Evolutionary conservation across 2,888 invertebrate genomes (phyloP), one percentile per base, ranked within the genome.

Genomic region (Zonitis immaculata): DNA sequence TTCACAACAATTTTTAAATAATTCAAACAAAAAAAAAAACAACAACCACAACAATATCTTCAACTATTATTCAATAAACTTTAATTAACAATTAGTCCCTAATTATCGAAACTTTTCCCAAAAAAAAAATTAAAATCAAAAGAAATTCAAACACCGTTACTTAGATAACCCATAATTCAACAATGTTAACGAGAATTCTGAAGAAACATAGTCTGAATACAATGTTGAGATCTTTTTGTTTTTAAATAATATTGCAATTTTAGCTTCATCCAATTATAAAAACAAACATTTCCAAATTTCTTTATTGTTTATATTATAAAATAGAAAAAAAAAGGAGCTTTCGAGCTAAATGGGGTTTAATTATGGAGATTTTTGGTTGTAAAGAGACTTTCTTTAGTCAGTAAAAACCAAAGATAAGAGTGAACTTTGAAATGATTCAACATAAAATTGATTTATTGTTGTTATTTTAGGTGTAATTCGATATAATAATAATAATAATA

Each of bases 231-330:
- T 22, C 3, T 22, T 22, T 22, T 3, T 3, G 22, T 39, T 39
- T 39, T n/a, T 6, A 18, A n/a, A 18, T 18, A 20, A 20, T 39
- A 16, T 39, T 39, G 18, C 39, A 39, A 39, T 39, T 18, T 39
- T 39, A 39, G 20, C n/a, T 44, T 52, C 48, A 52, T 42, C 45
- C 47, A 48, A 44, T 42, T 52, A 48, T 44, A 52, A 52, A 39
- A 18, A 39, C 39, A 39, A 39, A 39, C 39, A 39, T 39, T 39
- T 18, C n/a, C 39, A 20, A 20, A 39, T 18, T 20, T 39, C 39
- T 20, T n/a, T 18, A 16, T n/a, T 39, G 39, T 39, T 39, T 39
- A 39, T 39, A 20, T 11, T 39, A n/a, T 6, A 9, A 16, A 16
- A 35, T 35, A 20, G 14, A 39, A 20, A 39, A 39, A 39, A 39